phyloP scores from a whole-genome alignment of 1,140 invertebrate genomes.

The Akabosia matsudoensis region DNA sequence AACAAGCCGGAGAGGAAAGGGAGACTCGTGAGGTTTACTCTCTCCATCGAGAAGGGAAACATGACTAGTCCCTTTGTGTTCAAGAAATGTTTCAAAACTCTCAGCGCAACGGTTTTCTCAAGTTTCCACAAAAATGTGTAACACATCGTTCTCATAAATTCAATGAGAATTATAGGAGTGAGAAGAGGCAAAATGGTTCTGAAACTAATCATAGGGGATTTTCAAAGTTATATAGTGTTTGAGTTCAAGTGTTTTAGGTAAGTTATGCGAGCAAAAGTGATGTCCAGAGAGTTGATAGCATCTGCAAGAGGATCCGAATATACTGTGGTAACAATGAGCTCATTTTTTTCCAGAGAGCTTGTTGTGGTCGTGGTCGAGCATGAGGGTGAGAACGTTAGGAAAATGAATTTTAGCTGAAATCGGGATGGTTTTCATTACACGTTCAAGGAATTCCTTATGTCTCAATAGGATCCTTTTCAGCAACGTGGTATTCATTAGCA shows the following conservation, averaged over 20 bases:
- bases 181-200: neutral
- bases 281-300: neutral
- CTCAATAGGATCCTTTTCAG: neutral
- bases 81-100: neutral
- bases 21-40: neutral
- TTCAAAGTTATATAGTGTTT: neutral
- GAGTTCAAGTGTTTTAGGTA: neutral
- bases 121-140: conserved; percentile 4
- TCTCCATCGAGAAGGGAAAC: neutral
- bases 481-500: no score
- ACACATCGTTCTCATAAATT: neutral
- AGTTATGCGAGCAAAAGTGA: neutral
- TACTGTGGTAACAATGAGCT: neutral
- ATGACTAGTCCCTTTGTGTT: neutral
- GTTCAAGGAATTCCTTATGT: neutral
- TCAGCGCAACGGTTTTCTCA: neutral
- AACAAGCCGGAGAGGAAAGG: neutral
- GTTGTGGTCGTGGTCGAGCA: conserved; percentile 3
- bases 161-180: neutral
- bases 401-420: neutral
- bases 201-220: neutral
- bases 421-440: neutral
- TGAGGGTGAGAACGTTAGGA: neutral
- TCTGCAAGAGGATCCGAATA: neutral
- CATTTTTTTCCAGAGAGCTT: neutral